These are phyloP conservation scores for Drosophila biarmipes DNA, from an alignment of 1,140 invertebrate species.

Conservation along the genomic window DNA sequence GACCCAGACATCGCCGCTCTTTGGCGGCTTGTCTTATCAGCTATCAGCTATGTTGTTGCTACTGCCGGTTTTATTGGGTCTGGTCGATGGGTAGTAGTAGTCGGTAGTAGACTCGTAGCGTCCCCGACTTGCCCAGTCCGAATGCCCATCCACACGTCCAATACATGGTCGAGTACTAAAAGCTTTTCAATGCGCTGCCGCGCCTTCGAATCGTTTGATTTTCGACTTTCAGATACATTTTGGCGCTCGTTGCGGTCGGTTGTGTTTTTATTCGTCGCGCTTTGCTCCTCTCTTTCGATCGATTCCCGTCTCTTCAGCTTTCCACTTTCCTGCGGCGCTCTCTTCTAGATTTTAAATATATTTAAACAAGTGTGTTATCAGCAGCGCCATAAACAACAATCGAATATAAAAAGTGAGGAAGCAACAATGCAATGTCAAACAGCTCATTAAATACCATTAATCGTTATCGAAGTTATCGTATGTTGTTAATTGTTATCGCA, in stretches of 20 bases:
- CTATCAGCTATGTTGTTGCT: constrained; percentile 29
- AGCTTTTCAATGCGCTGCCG: constrained; percentile 60
- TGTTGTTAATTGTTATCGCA: constrained; percentile 2
- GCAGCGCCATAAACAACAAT: constrained; percentile 24
- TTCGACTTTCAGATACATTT: constrained; percentile 73
- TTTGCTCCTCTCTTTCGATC: constrained; percentile 16
- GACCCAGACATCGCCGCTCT: constrained; percentile 18
- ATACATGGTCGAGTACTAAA: constrained; percentile 42
- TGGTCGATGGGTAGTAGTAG: constrained; percentile 23
- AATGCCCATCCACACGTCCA: constrained; percentile 13
- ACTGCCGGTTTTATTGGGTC: constrained; percentile 32
- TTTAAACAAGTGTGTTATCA: constrained; percentile 53
- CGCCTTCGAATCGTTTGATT: constrained; percentile 63
- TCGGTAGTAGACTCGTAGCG: constrained; percentile 32
- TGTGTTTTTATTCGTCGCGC: constrained; percentile 49
- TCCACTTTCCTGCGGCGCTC: constrained; percentile 7
- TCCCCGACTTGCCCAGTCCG: constrained; percentile 38
- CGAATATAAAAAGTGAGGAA: constrained; percentile 27
- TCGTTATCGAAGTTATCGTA: constrained; percentile 27
- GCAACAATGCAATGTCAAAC: constrained; percentile 3
- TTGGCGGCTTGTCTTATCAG: constrained; percentile 67
- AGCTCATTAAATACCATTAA: constrained; percentile 12
- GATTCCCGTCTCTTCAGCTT: constrained; percentile 1
- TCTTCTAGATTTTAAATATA: constrained; percentile 26
- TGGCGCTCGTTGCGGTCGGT: constrained; percentile 68